Evolutionary conservation across 2,888 invertebrate genomes (phyloP).

Genomic region (Eupithecia abbreviata): DNA sequence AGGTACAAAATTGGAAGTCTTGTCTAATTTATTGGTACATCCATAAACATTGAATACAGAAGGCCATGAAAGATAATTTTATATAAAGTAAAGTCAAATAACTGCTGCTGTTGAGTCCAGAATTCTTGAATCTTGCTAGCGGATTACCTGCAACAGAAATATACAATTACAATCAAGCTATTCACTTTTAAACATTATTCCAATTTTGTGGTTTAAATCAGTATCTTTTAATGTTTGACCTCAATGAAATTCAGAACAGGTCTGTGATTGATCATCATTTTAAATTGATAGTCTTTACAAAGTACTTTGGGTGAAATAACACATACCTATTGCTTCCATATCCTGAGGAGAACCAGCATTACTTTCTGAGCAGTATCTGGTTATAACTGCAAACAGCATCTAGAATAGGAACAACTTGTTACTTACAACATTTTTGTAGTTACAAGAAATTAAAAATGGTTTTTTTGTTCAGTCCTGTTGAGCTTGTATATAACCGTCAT

Average conservation of each 20-base stretch:
- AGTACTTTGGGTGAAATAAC: neutral
- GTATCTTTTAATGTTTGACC: slow-evolving; percentile 54
- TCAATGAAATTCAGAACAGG: slow-evolving; percentile 80
- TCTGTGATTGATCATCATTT: slow-evolving; percentile 78
- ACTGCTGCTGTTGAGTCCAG: neutral
- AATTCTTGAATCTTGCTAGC: neutral
- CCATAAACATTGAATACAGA: neutral
- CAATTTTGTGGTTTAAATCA: slow-evolving; percentile 44
- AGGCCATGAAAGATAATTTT: neutral
- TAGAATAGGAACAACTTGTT: neutral
- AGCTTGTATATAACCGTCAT: slow-evolving; percentile 62
- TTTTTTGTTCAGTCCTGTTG: slow-evolving; percentile 66
- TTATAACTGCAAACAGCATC: neutral
- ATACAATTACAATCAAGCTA: neutral
- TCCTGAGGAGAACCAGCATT: neutral
- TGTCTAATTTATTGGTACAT: neutral
- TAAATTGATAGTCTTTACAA: slow-evolving; percentile 1
- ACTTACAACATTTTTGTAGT: neutral
- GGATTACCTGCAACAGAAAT: slow-evolving; percentile 18
- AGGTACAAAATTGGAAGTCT: neutral
- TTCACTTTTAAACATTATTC: neutral
- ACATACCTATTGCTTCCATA: neutral
- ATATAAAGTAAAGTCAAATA: neutral
- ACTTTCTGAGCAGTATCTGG: neutral
- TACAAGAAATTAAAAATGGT: neutral